Percentiles rank a stretch among this genome's conserved stretches.
These are phyloP conservation scores for Polyommatus iphigenia DNA, from an alignment of 2,888 invertebrate genomes.

Conservation along the genomic window DNA sequence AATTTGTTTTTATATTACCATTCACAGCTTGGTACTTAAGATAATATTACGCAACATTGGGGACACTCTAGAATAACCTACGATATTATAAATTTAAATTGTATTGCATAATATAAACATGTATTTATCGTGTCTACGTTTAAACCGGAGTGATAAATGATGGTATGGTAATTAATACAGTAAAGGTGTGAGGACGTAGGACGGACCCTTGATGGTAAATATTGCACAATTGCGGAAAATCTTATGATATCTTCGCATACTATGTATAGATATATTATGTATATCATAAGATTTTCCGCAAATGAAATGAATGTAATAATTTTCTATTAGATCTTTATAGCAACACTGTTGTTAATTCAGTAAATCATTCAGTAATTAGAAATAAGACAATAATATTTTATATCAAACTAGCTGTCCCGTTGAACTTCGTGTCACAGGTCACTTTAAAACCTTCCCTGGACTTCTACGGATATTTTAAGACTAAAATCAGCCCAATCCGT, in stretches of 20 bases:
- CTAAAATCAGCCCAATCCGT: too few species aligned
- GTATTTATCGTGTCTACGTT: background rate
- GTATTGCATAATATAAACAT: conserved; percentile 14
- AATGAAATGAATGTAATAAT: background rate
- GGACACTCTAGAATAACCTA: conserved; percentile 27
- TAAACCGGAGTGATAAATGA: conserved; percentile 1
- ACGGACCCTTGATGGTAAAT: background rate
- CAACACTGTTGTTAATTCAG: background rate
- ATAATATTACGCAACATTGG: conserved; percentile 26
- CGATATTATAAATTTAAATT: conserved; percentile 23
- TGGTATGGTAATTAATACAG: background rate
- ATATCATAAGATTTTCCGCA: too few species aligned
- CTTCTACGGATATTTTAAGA: too few species aligned
- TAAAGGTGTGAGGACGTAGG: background rate
- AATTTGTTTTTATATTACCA: conserved; percentile 29
- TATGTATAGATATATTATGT: too few species aligned
- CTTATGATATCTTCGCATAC: background rate
- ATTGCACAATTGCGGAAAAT: background rate
- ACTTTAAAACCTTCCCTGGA: too few species aligned
- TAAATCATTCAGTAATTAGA: background rate
- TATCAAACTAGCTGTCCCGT: too few species aligned
- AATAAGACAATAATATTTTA: background rate
- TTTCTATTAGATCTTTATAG: background rate
- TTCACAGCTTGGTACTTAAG: conserved; percentile 17
- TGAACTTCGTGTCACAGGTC: too few species aligned